These are phyloP conservation scores for Neotoxoptera formosana DNA, from an alignment of 1,140 invertebrate genomes.

Conservation along the genomic window DNA sequence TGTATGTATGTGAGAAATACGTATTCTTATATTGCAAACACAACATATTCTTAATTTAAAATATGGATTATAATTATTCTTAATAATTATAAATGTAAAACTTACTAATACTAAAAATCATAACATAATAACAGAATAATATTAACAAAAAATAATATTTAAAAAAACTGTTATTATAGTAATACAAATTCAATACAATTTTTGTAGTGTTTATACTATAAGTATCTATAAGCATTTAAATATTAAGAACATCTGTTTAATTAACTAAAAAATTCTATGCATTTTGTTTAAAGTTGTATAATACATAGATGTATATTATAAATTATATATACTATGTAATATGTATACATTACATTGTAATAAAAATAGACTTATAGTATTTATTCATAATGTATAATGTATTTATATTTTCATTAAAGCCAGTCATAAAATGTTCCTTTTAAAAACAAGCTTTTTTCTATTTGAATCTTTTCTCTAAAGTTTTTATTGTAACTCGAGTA, in stretches of 20 bases:
- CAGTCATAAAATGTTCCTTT: not conserved
- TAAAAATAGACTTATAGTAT: not conserved
- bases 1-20: not conserved
- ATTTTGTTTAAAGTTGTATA: not conserved
- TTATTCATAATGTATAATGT: not conserved
- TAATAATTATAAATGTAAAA: not conserved
- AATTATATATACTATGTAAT: not conserved
- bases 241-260: not conserved
- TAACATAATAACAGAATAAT: not conserved
- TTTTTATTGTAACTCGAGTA: not conserved
- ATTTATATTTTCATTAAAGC: not conserved
- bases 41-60: not conserved
- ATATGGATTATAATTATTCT: not conserved
- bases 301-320: not conserved
- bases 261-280: not conserved
- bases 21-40: not conserved
- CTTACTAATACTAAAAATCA: not conserved
- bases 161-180: not conserved
- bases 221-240: not conserved
- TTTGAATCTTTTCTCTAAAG: not conserved
- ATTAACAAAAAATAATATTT: not conserved
- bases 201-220: not conserved
- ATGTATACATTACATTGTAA: not conserved
- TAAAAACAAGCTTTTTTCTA: not conserved
- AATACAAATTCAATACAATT: not conserved